Conservation (phyloP, 2,888 invertebrate species). For the Luperina nickerlii region DNA sequence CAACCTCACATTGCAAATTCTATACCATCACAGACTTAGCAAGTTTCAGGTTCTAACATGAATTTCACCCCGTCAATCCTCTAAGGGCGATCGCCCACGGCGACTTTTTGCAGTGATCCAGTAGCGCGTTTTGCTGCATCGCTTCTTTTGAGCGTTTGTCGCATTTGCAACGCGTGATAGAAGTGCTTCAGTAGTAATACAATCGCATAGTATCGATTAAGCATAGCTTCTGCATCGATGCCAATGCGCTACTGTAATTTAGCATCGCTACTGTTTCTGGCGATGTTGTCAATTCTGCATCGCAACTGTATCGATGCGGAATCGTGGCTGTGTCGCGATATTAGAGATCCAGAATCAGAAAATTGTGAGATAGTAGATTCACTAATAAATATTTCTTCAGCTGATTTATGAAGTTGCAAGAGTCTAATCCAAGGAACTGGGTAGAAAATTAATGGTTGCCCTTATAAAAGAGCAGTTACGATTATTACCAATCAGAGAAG, state of each 20-base stretch:
- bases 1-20: not conserved
- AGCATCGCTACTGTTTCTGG: not conserved
- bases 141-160: not conserved
- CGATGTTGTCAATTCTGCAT: not conserved
- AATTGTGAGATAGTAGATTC: not conserved
- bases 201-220: not conserved
- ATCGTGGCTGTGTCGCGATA: not conserved
- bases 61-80: slow-evolving; percentile 42
- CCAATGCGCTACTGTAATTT: not conserved
- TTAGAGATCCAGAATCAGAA: not conserved
- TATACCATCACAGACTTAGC: not conserved
- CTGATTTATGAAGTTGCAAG: not conserved
- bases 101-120: not conserved
- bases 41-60: not conserved
- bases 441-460: too few species aligned
- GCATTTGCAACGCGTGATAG: not conserved
- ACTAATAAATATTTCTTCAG: not conserved
- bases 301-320: not conserved
- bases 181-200: not conserved
- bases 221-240: not conserved
- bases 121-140: not conserved
- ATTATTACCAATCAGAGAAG: too few species aligned
- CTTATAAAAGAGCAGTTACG: not conserved
- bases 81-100: not conserved
- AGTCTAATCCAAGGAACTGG: too few species aligned